Evolutionary conservation across 2,797 vertebrate genomes (phyloP), one percentile per base, ranked within the genome.

Genomic region (Dryobates pubescens): DNA sequence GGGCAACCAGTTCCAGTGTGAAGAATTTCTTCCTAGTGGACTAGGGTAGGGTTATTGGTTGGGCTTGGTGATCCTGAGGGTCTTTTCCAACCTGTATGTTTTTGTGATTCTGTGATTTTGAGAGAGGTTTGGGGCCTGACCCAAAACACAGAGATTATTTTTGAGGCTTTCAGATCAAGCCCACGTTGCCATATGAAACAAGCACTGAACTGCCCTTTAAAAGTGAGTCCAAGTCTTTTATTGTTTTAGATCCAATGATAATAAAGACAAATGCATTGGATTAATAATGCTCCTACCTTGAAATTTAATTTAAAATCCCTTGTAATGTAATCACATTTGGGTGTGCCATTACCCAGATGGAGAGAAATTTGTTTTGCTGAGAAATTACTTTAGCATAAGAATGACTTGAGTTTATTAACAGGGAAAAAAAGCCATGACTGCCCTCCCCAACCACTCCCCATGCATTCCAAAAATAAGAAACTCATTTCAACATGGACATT

Each of bases 321-420:
- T 88, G 78, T 95, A 94, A 91, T 85, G 93, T 95, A 96, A 95
- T 86, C 91, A 80, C 72, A 71, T 96, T 95, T 94, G 95, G 96
- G 92, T 89, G 93, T 96, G 95, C 91, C 95, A 91, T 95, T 96
- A 94, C 92, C 94, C 92, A 96, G 95, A 96, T 94, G 94, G 92
- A 94, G 96, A 96, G 92, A 95, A 96, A 96, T 96, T 93, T 94
- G 95, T 96, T 94, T 95, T 94, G 92, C 90, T 96, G 96, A 95
- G 95, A 96, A 96, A 96, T 96, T 93, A 83, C 93, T 93, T 94
- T 90, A 96, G 92, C 95, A 86, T 95, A 95, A 93, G 93, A 92
- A 92, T 95, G 94, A 86, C 71, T 93, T 67, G 71, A 89, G 92
- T 93, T 92, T 95, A 96, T 95, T 95, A 96, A 92, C 73, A 94